A percentile compares a stretch with the other conserved stretches of the same genome.
Conservation (phyloP, 2,888 invertebrate species). For the Boloria euphrosyne region DNA sequence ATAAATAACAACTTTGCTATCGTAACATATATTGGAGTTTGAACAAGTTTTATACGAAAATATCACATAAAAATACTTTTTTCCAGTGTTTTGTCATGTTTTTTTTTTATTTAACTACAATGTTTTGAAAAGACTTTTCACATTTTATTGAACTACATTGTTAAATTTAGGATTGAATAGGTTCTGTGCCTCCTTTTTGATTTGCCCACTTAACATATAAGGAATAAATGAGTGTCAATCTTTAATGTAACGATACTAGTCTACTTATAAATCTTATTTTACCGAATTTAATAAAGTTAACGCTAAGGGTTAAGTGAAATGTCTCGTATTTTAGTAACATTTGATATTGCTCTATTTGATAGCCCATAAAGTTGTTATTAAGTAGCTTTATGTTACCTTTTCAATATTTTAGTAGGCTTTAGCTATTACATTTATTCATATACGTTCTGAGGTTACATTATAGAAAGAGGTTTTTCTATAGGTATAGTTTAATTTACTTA, state of each 20-base stretch:
- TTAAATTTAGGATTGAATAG: too few relatives aligned
- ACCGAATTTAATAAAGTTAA: constrained; percentile 22
- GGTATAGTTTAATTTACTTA: background rate
- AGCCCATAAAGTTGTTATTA: constrained; percentile 44
- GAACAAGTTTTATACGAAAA: constrained; percentile 17
- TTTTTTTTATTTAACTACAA: background rate
- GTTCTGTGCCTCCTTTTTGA: too few relatives aligned
- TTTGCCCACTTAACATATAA: too few relatives aligned
- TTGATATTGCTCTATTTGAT: constrained; percentile 44
- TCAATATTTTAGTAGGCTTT: constrained; percentile 39
- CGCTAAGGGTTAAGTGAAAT: constrained; percentile 26
- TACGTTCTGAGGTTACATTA: constrained; percentile 14
- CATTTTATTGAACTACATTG: background rate
- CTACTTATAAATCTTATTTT: background rate
- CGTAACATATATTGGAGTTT: constrained; percentile 18
- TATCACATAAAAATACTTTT: constrained; percentile 13
- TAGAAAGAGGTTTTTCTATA: background rate
- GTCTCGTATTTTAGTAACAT: constrained; percentile 33
- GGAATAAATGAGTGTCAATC: too few relatives aligned
- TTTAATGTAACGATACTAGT: background rate
- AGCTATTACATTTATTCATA: constrained; percentile 32
- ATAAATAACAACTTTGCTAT: constrained; percentile 32
- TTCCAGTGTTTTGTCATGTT: constrained; percentile 1
- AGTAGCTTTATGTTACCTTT: constrained; percentile 42
- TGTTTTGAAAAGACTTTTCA: background rate